Evolutionary conservation across 2,113 vertebrate species (phyloP), one percentile per base, ranked within the genome.

Genomic region (Clupea harengus): DNA sequence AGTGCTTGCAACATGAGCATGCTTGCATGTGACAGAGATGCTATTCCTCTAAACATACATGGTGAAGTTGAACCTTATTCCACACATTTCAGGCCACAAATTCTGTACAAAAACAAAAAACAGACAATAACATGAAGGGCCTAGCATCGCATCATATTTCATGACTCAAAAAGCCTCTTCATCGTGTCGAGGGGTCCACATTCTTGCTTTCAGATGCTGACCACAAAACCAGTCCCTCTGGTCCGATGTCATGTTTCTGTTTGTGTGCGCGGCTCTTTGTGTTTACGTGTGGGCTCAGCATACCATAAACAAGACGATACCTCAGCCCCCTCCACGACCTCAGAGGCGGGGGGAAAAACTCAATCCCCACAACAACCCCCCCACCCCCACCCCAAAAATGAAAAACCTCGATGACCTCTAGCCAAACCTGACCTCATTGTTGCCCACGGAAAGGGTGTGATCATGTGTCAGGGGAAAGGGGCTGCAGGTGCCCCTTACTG

Each of bases 361-460:
- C 91, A 89, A 89, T 39, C 39, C 39, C 91, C 89, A 92, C 87
- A 57, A 50, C 86, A 54, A 39, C 72, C 17, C 72, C 13, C 72
- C 28, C 13, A 39, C 72, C 8, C 50, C 28, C 72, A 39, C 20
- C 15, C 15, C 47, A 17, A 83, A 39, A 18, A 80, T 39, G 28
- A 81, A 83, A 64, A 85, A 46, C 72, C 87, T 83, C 45, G 84
- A 28, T 81, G 45, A 67, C 72, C 84, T 22, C 11, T 47, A 83
- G 82, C 45, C 64, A 17, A 46, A 81, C 15, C 47, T 83, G 78
- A 85, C 87, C 28, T 78, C 72, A 78, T 78, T 13, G 11, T 39
- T 32, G 72, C 10, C 72, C 15, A 78, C 72, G 13, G 72, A 15
- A 64, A 78, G 72, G 72, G 72, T 78, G 72, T 78, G 72, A 13